A percentile compares a stretch with the other conserved stretches of the same genome.
These are phyloP conservation scores for Sphaerodactylus townsendi DNA, from an alignment of 2,113 vertebrate species.

Conservation along the genomic window DNA sequence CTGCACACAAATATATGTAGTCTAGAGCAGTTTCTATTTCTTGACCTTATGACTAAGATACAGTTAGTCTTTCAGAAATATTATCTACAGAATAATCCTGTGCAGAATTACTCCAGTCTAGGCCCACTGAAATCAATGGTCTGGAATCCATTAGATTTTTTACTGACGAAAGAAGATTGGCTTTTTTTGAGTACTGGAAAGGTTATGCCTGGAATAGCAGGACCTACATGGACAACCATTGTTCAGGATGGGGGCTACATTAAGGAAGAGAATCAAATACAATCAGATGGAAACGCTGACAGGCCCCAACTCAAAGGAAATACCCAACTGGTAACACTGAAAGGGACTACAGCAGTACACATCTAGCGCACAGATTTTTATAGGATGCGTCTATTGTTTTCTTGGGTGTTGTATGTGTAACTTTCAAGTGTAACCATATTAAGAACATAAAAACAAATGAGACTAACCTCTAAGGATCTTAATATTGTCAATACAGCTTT, in stretches of 20 bases:
- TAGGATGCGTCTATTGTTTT: neutral
- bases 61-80: neutral
- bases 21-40: neutral
- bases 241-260: too few relatives aligned
- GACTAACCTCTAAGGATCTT: neutral
- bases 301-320: too few relatives aligned
- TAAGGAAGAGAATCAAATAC: too few relatives aligned
- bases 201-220: too few relatives aligned
- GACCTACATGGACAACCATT: too few relatives aligned
- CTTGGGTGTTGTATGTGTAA: neutral
- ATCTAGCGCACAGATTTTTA: neutral
- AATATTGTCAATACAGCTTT: neutral
- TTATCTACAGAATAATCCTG: neutral
- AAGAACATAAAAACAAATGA: neutral
- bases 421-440: neutral
- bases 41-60: neutral
- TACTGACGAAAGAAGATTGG: too few relatives aligned
- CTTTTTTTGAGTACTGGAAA: too few relatives aligned
- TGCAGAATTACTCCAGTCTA: too few relatives aligned
- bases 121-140: too few relatives aligned
- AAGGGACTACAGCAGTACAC: neutral
- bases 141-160: too few relatives aligned
- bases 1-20: neutral
- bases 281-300: too few relatives aligned
- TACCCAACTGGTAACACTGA: too few relatives aligned